Evolutionary conservation across 1,140 invertebrate genomes (phyloP).

Genomic region (Andricus grossulariae): DNA sequence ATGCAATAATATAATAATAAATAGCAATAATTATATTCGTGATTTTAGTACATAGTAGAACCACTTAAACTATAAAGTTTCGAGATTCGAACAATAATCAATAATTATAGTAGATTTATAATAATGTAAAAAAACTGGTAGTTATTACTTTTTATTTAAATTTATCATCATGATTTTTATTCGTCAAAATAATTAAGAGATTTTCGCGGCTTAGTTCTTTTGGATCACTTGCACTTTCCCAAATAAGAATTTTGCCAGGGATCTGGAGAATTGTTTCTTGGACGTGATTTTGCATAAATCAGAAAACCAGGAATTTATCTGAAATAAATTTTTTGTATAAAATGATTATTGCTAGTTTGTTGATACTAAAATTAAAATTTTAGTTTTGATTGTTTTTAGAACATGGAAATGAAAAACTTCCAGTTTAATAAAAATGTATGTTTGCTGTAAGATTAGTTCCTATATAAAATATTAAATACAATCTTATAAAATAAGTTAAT

Average conservation of each 20-base stretch:
- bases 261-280: constrained; percentile 41
- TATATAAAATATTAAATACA: not conserved
- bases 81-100: not conserved
- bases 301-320: constrained; percentile 48
- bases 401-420: not conserved
- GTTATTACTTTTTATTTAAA: too few relatives aligned
- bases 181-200: not conserved
- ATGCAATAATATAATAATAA: constrained; percentile 18
- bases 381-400: too few relatives aligned
- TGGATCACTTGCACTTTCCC: constrained; percentile 20
- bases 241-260: constrained; percentile 49
- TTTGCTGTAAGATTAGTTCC: not conserved
- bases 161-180: too few relatives aligned
- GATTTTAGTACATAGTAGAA: not conserved
- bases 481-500: not conserved
- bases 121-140: too few relatives aligned
- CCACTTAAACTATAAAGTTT: not conserved
- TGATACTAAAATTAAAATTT: too few relatives aligned
- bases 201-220: not conserved
- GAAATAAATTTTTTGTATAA: not conserved
- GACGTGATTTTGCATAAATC: constrained; percentile 47
- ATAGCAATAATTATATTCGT: not conserved
- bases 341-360: too few relatives aligned
- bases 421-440: not conserved
- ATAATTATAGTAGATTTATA: not conserved